A percentile compares a stretch with the other conserved stretches of the same genome.
Conservation (phyloP, 1,140 invertebrate species). For the Dermatophagoides farinae region DNA sequence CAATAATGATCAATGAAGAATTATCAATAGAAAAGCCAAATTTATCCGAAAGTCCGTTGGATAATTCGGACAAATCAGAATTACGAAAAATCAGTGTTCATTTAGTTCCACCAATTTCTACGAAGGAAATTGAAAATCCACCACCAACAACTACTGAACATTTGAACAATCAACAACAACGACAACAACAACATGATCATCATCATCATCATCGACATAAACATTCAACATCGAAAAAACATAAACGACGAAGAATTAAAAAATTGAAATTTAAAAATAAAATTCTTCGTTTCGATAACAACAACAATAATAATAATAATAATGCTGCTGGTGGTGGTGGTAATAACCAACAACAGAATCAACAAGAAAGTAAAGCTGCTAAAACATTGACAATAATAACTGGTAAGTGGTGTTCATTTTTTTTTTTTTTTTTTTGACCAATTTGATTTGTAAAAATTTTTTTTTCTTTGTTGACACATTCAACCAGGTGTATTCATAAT, state of each 20-base stretch:
- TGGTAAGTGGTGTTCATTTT: slow-evolving; percentile 22
- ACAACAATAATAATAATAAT: neutral
- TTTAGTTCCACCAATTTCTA: no score
- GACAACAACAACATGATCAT: no score
- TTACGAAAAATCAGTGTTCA: no score
- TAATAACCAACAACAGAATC: neutral
- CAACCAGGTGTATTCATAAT: slow-evolving; percentile 57
- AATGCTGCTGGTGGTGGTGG: no score
- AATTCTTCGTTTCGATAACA: neutral
- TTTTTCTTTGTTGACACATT: neutral
- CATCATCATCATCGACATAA: neutral
- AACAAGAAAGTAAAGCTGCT: slow-evolving; percentile 44
- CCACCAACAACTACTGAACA: neutral
- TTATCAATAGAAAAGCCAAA: no score
- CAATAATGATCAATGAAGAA: no score
- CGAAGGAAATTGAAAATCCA: neutral
- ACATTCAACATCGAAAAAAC: neutral
- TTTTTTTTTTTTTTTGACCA: no score
- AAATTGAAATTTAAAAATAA: neutral
- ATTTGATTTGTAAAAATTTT: no score
- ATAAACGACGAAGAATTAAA: neutral
- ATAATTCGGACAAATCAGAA: no score
- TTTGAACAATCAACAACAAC: neutral
- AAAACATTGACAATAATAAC: slow-evolving; percentile 77
- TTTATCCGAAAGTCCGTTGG: no score